These are phyloP conservation scores for Trichechus manatus DNA, from an alignment of 2,113 vertebrate genomes.

Conservation along the genomic window DNA sequence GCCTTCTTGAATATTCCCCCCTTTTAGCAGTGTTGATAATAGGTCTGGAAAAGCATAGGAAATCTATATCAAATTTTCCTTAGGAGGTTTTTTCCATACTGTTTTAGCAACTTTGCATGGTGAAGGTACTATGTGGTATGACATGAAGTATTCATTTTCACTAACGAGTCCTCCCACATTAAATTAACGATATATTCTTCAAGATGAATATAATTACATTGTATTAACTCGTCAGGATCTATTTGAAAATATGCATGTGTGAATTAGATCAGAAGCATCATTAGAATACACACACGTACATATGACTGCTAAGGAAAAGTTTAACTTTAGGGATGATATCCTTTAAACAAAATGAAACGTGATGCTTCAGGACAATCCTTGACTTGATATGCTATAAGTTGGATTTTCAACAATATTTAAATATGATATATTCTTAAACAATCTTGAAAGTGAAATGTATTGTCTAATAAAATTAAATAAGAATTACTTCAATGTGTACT, in stretches of 20 bases:
- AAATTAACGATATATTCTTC: not conserved
- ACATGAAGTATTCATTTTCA: not conserved
- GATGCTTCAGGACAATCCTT: not conserved
- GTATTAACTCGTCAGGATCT: not conserved
- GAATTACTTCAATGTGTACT: not conserved
- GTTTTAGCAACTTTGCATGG: constrained; percentile 23
- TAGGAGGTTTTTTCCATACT: constrained; percentile 52
- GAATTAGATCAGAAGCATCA: constrained; percentile 24
- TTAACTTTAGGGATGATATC: not conserved
- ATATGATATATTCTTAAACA: not conserved
- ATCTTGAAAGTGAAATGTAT: constrained; percentile 16
- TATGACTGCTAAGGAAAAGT: not conserved
- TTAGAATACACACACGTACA: constrained; percentile 37
- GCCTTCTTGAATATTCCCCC: constrained; percentile 66
- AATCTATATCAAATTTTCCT: constrained; percentile 80
- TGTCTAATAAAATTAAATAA: constrained; percentile 6
- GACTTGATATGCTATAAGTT: not conserved
- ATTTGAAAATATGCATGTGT: constrained; percentile 43
- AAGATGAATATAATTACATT: constrained; percentile 1
- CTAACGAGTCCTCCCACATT: not conserved
- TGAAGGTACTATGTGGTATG: constrained; percentile 22
- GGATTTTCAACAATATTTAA: not conserved
- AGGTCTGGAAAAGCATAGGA: constrained; percentile 78
- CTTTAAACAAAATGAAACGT: constrained; percentile 29
- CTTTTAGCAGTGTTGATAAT: constrained; percentile 74